A percentile compares a stretch with the other conserved stretches of the same genome.
Conservation (phyloP, 2,888 invertebrate genomes). For the Hypomecis punctinalis region DNA sequence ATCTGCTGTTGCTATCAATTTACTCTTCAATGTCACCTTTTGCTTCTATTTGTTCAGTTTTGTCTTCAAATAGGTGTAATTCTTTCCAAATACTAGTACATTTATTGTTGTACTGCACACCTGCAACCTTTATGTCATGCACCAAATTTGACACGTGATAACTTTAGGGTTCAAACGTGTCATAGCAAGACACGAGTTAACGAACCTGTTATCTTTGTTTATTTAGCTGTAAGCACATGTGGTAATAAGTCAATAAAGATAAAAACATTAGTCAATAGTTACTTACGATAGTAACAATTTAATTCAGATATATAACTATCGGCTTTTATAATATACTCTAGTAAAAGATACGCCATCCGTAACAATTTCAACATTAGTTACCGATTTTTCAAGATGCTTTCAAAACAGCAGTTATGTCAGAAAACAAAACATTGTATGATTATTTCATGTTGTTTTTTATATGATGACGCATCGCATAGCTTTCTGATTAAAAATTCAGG, state of each 20-base stretch:
- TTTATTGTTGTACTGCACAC: background rate
- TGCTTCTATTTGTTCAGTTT: background rate
- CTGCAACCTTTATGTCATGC: too few species aligned
- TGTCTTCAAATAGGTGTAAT: background rate
- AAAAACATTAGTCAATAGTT: constrained; percentile 1
- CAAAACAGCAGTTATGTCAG: too few species aligned
- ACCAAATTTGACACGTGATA: background rate
- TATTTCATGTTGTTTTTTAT: too few species aligned
- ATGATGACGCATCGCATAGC: too few species aligned
- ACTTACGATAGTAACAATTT: background rate
- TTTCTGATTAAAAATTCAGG: too few species aligned
- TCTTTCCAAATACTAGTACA: too few species aligned
- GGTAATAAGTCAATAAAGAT: constrained; percentile 10
- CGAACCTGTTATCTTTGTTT: constrained; percentile 3
- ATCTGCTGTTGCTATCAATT: constrained; percentile 28
- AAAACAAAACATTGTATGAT: too few species aligned
- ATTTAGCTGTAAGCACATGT: background rate
- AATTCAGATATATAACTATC: constrained; percentile 5
- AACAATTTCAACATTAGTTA: too few species aligned
- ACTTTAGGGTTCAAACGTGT: background rate
- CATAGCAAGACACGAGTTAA: background rate
- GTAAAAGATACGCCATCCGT: constrained; percentile 6
- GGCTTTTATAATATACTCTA: too few species aligned
- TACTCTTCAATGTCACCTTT: constrained; percentile 39
- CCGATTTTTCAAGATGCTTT: too few species aligned